Base-by-base conservation (phyloP, 2,888 invertebrate species). In the Tuta absoluta region DNA sequence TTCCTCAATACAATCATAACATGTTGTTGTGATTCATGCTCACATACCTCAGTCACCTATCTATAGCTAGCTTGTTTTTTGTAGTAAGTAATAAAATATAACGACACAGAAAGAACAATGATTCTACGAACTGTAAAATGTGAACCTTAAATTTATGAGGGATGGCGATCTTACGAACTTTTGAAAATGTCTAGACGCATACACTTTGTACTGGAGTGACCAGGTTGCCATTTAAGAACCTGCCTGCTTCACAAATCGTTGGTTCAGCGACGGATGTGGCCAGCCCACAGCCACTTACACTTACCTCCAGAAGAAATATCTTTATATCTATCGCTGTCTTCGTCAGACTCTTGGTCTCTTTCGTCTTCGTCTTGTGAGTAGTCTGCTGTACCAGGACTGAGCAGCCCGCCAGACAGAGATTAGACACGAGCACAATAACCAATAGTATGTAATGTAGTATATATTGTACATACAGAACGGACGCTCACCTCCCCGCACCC, bases 361-460 rank as follows among this genome's bases (percentile, higher is more conserved):
- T 95, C 95, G 53, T 95, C 96, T 81, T 98, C 97, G 79, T 97
- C 97, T 74, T 96, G 96, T 48, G 96, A 97, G 72, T 95, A 94
- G 41, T 92, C 87, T 71, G 93, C 95, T 64, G 95, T 94, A 75
- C 96, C 96, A 5, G 97, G 97, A 81, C 97, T 97, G 21, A 97
- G 90, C 24, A 97, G 94, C 97, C 72, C 97, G 95, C 62, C 96
- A 68, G 96, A 96, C 21, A 97, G 82, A 7, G 96, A 97, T 28
- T 96, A 96, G 33, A 95, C 95, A 5, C 3, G n/a, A n/a, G n/a
- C n/a, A n/a, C n/a, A n/a, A n/a, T n/a, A n/a, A n/a, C n/a, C n/a
- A n/a, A n/a, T n/a, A n/a, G n/a, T n/a, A n/a, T n/a, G n/a, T n/a
- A n/a, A n/a, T n/a, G n/a, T n/a, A n/a, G n/a, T n/a, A n/a, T n/a